Conservation (phyloP, 1,140 invertebrate species). For the Stratiolaelaps scimitus region DNA sequence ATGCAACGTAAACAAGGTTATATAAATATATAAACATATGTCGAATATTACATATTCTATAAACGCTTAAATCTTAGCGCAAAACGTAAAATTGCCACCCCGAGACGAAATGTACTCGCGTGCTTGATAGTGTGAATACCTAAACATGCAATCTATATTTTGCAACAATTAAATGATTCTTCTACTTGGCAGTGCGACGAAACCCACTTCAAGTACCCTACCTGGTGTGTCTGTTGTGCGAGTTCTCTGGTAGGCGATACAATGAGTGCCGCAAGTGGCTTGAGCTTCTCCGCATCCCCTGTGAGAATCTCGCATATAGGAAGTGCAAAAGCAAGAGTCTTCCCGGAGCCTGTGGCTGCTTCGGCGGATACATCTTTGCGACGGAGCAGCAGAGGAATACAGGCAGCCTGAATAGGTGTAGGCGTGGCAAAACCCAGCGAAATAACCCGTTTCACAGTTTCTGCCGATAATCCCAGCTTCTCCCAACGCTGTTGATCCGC, state of each 20-base stretch:
- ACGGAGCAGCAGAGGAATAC: constrained; percentile 71
- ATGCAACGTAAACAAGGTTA: no score
- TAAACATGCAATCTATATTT: no score
- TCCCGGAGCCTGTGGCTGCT: constrained; percentile 91
- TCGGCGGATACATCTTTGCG: constrained; percentile 93
- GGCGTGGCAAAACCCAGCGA: constrained; percentile 5
- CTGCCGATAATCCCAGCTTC: constrained; percentile 15
- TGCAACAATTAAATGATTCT: no score
- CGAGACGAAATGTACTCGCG: no score
- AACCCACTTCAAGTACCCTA: constrained; percentile 52
- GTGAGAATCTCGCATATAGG: constrained; percentile 73
- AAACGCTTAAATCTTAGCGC: no score
- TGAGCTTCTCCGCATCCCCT: constrained; percentile 42
- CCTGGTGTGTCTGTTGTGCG: constrained; percentile 71
- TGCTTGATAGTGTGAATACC: no score
- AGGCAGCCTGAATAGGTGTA: constrained; percentile 64
- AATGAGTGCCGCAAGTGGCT: constrained; percentile 55
- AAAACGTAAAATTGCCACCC: no score
- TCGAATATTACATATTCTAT: no score
- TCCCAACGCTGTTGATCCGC: background rate
- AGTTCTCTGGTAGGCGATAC: constrained; percentile 87
- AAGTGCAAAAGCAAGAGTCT: constrained; percentile 86
- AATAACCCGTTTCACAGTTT: background rate
- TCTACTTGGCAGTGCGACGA: no score
- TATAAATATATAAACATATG: no score